These are phyloP conservation scores for Lucinisca nassula DNA, from an alignment of 2,888 invertebrate genomes.

Conservation along the genomic window DNA sequence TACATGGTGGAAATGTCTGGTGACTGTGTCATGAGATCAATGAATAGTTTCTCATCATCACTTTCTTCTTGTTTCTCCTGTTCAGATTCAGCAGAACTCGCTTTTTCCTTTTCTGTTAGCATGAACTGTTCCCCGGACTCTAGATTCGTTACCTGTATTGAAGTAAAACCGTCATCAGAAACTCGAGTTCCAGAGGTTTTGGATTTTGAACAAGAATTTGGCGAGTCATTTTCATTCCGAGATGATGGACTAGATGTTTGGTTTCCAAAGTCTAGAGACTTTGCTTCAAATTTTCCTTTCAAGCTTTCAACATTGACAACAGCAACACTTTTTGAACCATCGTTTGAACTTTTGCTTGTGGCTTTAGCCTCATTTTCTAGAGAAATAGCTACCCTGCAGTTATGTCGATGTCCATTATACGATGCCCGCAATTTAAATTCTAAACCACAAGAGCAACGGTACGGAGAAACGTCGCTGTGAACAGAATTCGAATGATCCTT, in stretches of 20 bases:
- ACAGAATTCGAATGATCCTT: constrained; percentile 48
- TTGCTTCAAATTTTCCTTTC: neutral
- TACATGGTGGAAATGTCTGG: neutral
- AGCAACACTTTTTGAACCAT: constrained; percentile 32
- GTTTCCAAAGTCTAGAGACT: neutral
- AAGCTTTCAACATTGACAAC: constrained; percentile 46
- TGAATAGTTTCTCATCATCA: neutral
- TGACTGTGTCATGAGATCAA: neutral
- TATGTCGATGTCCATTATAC: constrained; percentile 43
- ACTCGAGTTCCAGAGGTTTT: neutral
- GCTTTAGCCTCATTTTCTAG: neutral
- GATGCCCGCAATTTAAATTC: constrained; percentile 58
- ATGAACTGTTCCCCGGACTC: constrained; percentile 50
- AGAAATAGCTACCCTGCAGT: constrained; percentile 24
- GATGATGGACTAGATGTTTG: neutral
- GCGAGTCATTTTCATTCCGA: neutral
- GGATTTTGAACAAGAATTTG: neutral
- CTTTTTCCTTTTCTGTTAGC: neutral
- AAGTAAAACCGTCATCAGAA: neutral
- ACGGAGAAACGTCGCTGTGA: constrained; percentile 52
- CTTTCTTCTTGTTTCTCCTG: neutral
- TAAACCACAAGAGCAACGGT: constrained; percentile 55
- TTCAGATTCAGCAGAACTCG: neutral
- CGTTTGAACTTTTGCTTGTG: neutral
- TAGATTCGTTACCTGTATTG: constrained; percentile 57